Conservation (phyloP, 2,113 vertebrate genomes). For the Poecile atricapillus region DNA sequence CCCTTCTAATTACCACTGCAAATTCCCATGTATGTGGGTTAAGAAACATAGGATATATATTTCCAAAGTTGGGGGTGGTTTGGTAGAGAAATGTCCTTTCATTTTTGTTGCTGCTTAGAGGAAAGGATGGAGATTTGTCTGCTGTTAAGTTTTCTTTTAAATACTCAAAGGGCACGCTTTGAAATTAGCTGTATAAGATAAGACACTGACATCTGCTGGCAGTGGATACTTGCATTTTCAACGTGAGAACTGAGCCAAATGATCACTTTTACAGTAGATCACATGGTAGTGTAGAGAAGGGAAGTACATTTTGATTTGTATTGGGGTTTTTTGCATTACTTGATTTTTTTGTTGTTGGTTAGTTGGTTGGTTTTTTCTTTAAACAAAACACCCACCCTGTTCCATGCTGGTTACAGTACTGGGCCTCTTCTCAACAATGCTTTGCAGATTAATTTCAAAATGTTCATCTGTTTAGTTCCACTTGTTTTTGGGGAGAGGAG, state of each 20-base stretch:
- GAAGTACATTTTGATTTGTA: background rate
- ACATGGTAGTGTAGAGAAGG: background rate
- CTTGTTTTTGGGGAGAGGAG: background rate
- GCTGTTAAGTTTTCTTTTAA: background rate
- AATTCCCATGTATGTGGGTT: background rate
- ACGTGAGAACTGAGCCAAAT: background rate
- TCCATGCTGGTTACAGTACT: background rate
- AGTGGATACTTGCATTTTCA: background rate
- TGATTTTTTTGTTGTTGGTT: background rate
- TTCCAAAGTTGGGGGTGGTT: background rate
- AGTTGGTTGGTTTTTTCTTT: background rate
- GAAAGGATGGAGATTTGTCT: background rate
- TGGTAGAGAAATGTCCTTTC: background rate
- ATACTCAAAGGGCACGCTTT: background rate
- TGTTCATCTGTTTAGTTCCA: background rate
- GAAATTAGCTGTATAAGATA: background rate
- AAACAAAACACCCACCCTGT: background rate
- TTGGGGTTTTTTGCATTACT: background rate
- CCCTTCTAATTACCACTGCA: background rate
- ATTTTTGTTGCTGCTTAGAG: background rate
- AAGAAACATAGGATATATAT: background rate
- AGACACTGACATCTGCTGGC: background rate
- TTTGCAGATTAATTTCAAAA: background rate
- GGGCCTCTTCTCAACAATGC: background rate
- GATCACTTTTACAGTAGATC: background rate